Conservation (phyloP, 2,888 invertebrate genomes). For the Glomeris marginata region DNA sequence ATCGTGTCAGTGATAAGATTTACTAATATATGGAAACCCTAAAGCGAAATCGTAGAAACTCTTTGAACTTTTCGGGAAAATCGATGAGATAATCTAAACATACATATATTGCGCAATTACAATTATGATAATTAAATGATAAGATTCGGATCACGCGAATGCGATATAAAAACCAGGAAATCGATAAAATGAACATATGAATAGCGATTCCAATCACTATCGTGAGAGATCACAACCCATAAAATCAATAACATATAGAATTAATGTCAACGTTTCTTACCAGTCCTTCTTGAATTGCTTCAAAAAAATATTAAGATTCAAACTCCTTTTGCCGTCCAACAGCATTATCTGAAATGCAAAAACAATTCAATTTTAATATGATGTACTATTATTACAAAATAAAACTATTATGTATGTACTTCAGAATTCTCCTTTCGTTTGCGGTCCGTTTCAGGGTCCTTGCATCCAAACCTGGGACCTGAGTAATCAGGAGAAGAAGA, state of each 20-base stretch:
- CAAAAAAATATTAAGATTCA: constrained; percentile 95
- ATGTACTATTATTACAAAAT: too few species aligned
- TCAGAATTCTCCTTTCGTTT: constrained; percentile 60
- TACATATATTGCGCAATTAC: too few species aligned
- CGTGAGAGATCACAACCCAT: background rate
- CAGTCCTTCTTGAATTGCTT: constrained; percentile 70
- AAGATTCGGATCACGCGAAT: too few species aligned
- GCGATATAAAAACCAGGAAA: background rate
- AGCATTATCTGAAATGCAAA: constrained; percentile 52
- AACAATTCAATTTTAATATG: constrained; percentile 6
- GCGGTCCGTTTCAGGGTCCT: constrained; percentile 34
- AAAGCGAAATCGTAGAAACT: too few species aligned
- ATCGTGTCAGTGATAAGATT: too few species aligned
- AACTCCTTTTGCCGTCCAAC: constrained; percentile 80
- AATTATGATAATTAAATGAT: too few species aligned
- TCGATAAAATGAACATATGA: background rate
- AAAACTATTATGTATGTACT: too few species aligned
- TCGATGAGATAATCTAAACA: too few species aligned
- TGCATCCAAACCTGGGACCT: constrained; percentile 24
- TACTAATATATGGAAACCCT: too few species aligned
- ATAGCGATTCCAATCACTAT: background rate
- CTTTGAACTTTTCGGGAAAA: too few species aligned
- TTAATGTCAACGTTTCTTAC: constrained; percentile 32
- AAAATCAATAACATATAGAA: background rate
- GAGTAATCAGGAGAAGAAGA: constrained; percentile 35